phyloP scores from a whole-genome alignment of 2,888 invertebrate species.

The Caenorhabditis angaria region DNA sequence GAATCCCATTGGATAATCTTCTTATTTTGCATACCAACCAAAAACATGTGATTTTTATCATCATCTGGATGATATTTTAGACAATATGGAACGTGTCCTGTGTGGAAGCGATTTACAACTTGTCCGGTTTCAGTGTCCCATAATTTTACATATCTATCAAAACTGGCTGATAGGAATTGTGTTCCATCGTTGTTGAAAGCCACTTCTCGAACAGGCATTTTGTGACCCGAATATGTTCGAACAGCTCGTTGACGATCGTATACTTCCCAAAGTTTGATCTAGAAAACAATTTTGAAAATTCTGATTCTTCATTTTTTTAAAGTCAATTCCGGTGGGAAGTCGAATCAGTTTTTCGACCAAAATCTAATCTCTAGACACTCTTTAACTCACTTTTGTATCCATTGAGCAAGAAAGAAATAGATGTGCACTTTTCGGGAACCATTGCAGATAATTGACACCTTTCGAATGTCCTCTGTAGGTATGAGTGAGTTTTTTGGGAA shows the following conservation, averaged over 20 bases:
- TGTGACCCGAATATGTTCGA: slow-evolving; percentile 92
- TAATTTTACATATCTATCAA: slow-evolving; percentile 94
- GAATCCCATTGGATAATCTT: slow-evolving; percentile 99
- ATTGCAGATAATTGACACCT: slow-evolving; percentile 90
- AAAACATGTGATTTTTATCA: slow-evolving; percentile 95
- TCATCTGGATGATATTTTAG: slow-evolving; percentile 96
- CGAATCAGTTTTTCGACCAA: not conserved
- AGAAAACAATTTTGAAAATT: slow-evolving; percentile 13
- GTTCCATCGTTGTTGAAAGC: slow-evolving; percentile 91
- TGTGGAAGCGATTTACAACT: slow-evolving; percentile 81
- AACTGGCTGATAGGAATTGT: slow-evolving; percentile 91
- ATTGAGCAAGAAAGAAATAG: slow-evolving; percentile 92
- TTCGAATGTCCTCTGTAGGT: slow-evolving; percentile 87
- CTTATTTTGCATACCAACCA: slow-evolving; percentile 93
- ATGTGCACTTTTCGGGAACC: slow-evolving; percentile 94
- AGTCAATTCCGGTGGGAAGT: too few relatives aligned
- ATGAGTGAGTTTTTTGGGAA: slow-evolving; percentile 75
- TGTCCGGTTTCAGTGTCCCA: slow-evolving; percentile 97
- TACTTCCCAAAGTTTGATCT: slow-evolving; percentile 90
- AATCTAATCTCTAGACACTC: not conserved
- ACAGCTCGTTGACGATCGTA: slow-evolving; percentile 92
- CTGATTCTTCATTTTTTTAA: not conserved
- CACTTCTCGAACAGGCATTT: slow-evolving; percentile 90
- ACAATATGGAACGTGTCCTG: slow-evolving; percentile 95
- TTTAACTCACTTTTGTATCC: slow-evolving; percentile 84